Base-by-base conservation (phyloP, 2,888 invertebrate species). In the Amphipoea oculea region DNA sequence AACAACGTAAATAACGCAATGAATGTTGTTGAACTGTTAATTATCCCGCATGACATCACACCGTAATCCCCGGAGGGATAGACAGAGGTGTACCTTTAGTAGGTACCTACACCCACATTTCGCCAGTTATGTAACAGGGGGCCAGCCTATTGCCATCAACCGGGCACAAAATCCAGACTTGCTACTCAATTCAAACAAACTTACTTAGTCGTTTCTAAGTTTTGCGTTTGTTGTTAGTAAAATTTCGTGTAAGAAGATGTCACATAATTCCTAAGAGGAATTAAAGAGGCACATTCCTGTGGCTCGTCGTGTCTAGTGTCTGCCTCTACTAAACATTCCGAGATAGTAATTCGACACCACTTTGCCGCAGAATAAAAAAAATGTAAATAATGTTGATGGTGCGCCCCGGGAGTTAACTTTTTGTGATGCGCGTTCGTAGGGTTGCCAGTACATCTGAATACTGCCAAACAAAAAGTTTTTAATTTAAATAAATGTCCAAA, bases 281-380 rank as follows among this genome's bases (percentile, higher is more conserved):
- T 90, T 89, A 84, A 91, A 92, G 88, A 88, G 85, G 89, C 92
- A 91, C 88, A 90, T 92, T 92, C 90, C 85, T 84, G 78, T 76
- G 85, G 86, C 85, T 80, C 84, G 86, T 85, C 89, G 84, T 81
- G 89, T 84, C 89, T 88, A 90, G 86, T 85, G 90, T 90, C 89
- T 89, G 89, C 88, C 91, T 81, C 79, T 92, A 94, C 93, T 92
- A 93, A 92, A 94, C 95, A 96, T 96, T 96, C 96, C 95, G 90
- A 94, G 93, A 94, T 94, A 93, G 96, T 96, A 96, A 96, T 95
- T 95, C 92, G 95, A 96, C 94, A 95, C 96, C 93, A 94, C 94
- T 94, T 92, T 90, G 91, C 88, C 88, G 89, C 87, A 91, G 92
- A 92, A 92, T 91, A 91, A 91, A 95, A 95, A 94, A 95, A 95